phyloP scores from a whole-genome alignment of 2,113 vertebrate genomes.

The western clawed frog (Xenopus tropicalis) region DNA sequence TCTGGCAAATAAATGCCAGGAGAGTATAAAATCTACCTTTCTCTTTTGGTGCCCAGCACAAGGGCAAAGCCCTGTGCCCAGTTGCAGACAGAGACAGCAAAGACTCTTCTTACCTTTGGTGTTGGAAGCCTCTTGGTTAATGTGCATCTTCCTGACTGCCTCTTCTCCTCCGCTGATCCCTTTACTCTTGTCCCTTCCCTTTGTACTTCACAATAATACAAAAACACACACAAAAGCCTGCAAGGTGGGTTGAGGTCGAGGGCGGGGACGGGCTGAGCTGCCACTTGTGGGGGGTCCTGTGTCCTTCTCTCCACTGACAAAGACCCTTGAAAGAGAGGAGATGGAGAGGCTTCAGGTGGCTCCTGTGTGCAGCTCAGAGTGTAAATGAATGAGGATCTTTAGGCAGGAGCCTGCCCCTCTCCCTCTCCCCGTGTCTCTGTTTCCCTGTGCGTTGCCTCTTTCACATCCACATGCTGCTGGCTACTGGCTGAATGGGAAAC shows the following conservation, averaged over 20 bases:
- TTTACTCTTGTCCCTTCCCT: conserved; percentile 28
- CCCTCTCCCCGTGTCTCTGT: conserved; percentile 4
- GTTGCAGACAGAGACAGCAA: neutral
- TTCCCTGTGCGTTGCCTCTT: conserved; percentile 22
- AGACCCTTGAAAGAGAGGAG: conserved; percentile 29
- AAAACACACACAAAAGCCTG: conserved; percentile 39
- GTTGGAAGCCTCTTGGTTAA: conserved; percentile 49
- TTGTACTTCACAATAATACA: conserved; percentile 46
- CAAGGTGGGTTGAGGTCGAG: conserved; percentile 28
- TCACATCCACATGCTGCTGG: conserved; percentile 49
- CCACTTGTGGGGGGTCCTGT: conserved; percentile 12
- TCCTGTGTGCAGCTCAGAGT: conserved; percentile 34
- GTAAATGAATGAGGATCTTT: conserved; percentile 30
- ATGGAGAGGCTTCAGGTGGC: conserved; percentile 30
- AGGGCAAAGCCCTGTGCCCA: conserved; percentile 13
- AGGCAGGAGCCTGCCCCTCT: conserved; percentile 14
- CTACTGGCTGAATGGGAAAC: conserved; percentile 49
- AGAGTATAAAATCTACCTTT: neutral
- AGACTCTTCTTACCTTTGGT: conserved; percentile 46
- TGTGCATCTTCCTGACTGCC: conserved; percentile 49
- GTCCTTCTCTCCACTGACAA: conserved; percentile 13
- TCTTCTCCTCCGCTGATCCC: conserved; percentile 30
- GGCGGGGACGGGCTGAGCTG: neutral
- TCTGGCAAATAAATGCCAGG: neutral
- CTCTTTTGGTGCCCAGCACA: neutral